Evolutionary conservation across 92 coral and sea anemone genomes (phyloP), one percentile per base, ranked within the genome.

Genomic region (Zoanthus sociatus): DNA sequence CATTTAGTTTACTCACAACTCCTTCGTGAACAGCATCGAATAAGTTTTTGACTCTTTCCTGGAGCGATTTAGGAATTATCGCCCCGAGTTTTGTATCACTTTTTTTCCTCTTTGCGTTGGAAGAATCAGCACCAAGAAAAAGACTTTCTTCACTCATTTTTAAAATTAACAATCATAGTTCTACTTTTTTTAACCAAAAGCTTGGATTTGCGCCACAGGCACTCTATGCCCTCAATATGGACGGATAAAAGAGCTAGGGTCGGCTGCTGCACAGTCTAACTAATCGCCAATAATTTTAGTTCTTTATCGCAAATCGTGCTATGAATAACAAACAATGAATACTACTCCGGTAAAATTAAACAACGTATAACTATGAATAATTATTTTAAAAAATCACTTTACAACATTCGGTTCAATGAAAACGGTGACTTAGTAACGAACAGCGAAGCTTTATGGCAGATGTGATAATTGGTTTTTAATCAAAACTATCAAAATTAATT

Each of bases 21-120:
- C 85, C 85, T 47, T 81, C 85, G 6, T 81, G 74, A n/a, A 81
- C 85, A 3, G 85, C 85, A n/a, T 81, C 85, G 33, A 81, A 81
- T 20, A 81, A 13, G 47, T 66, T 81, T 10, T 26, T 21, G 1
- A 81, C 85, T 20, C 85, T 70, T 66, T 81, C 74, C 7, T 56
- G 61, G 58, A 81, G 75, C 21, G 85, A 81, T 63, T 81, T 81
- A 13, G 85, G 85, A 45, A 81, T 58, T 10, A 81, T 46, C 7
- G 75, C 63, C 32, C 45, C 11, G 18, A 45, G 63, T 45, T 81
- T 70, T 44, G 26, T 61, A 17, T 44, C 84, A 17, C 20, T 56
- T 61, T 42, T 78, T 47, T 37, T 64, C 17, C 46, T 37, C 2
- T 7, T 30, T 30, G 20, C 37, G 37, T 42, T n/a, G 16, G 71